These are phyloP conservation scores for Odontophorus gujanensis DNA, from an alignment of 2,113 vertebrate genomes.

Conservation along the genomic window DNA sequence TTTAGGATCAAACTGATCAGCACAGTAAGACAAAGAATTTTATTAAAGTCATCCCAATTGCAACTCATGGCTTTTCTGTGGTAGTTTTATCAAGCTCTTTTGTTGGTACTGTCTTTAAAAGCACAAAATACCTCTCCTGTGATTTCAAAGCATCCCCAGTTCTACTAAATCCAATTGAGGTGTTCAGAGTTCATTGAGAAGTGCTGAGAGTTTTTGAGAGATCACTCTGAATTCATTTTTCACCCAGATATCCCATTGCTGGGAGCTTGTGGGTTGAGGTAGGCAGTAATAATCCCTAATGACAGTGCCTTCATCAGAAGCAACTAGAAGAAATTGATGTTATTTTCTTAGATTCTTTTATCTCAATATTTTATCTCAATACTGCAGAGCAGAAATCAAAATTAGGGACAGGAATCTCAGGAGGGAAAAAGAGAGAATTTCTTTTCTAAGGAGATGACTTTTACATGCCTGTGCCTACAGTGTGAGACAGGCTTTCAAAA, in stretches of 20 bases:
- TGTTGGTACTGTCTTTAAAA: neutral
- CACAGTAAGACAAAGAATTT: neutral
- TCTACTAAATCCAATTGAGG: neutral
- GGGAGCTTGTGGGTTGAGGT: neutral
- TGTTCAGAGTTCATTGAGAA: neutral
- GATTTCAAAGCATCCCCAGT: neutral
- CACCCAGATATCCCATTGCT: neutral
- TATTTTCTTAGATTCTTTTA: neutral
- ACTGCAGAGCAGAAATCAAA: neutral
- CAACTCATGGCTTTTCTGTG: neutral
- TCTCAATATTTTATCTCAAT: neutral
- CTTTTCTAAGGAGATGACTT: neutral
- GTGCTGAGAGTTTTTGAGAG: neutral
- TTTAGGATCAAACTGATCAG: constrained; percentile 30
- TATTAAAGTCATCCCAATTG: neutral
- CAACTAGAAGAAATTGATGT: neutral
- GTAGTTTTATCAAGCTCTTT: neutral
- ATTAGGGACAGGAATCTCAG: neutral
- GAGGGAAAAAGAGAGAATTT: neutral
- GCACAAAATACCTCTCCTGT: neutral
- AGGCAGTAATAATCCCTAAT: neutral
- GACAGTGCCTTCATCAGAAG: fast-evolving
- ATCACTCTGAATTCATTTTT: neutral
- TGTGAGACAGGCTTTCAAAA: neutral
- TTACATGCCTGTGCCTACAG: neutral